Percentiles rank a stretch among this genome's conserved stretches.
phyloP scores from a whole-genome alignment of 2,113 vertebrate species.

The Corythornis madagascariensis region DNA sequence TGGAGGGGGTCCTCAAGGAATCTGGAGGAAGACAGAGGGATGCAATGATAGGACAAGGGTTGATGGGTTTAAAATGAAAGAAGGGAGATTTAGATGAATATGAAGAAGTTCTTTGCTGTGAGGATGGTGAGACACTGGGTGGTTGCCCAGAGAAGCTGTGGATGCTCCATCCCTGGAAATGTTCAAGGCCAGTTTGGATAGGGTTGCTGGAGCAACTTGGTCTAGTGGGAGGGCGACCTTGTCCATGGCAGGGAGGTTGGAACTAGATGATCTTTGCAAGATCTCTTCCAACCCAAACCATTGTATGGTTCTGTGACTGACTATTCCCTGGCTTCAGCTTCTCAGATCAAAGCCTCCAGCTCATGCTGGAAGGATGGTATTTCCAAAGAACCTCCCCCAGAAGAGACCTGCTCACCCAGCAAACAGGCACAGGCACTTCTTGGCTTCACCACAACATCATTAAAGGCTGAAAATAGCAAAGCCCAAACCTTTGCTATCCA shows the following conservation, averaged over 20 bases:
- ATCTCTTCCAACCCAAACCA: neutral
- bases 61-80: neutral
- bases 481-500: conserved; percentile 33
- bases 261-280: neutral
- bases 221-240: neutral
- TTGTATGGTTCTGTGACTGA: neutral
- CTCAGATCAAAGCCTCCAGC: conserved; percentile 17
- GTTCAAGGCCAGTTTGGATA: neutral
- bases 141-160: neutral
- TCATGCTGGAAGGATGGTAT: conserved; percentile 45
- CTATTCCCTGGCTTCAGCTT: conserved; percentile 35
- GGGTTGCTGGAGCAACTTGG: neutral
- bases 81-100: neutral
- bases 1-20: neutral
- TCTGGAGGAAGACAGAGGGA: neutral
- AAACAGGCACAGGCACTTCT: conserved; percentile 25
- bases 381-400: conserved; percentile 63
- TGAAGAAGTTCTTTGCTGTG: neutral
- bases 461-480: conserved; percentile 41
- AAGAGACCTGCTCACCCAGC: conserved; percentile 53
- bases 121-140: neutral
- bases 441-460: neutral
- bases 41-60: neutral
- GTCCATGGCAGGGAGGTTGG: neutral
- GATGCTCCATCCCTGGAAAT: neutral